A percentile compares a stretch with the other conserved stretches of the same genome.
These are phyloP conservation scores for Nasua narica DNA, from an alignment of 2,797 vertebrate genomes.

Conservation along the genomic window DNA sequence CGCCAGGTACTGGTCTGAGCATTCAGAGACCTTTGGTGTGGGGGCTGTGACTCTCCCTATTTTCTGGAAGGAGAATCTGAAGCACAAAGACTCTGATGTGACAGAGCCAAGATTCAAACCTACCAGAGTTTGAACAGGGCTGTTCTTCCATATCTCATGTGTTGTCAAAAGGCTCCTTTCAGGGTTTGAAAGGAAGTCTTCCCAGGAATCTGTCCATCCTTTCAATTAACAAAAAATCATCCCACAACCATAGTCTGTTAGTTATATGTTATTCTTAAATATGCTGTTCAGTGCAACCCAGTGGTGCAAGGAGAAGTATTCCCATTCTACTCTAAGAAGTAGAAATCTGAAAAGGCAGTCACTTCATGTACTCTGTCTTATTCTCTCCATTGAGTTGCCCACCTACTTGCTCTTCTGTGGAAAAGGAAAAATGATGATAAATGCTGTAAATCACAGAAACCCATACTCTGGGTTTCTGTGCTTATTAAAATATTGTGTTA, in stretches of 20 bases:
- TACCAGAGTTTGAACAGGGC: too few species aligned
- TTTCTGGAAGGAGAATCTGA: neutral
- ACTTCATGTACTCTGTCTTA: neutral
- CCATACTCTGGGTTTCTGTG: neutral
- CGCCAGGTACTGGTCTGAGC: neutral
- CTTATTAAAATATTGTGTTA: neutral
- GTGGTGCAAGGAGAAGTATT: neutral
- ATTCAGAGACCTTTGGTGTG: neutral
- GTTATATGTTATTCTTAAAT: neutral
- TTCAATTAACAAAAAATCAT: conserved; percentile 19
- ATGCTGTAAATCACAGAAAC: neutral
- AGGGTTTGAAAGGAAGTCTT: conserved; percentile 1
- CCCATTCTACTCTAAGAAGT: neutral
- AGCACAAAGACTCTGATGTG: neutral
- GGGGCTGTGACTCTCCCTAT: neutral
- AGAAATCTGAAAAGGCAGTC: neutral
- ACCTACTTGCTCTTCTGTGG: neutral
- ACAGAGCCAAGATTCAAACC: neutral
- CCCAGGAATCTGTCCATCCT: neutral
- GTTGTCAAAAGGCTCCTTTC: neutral
- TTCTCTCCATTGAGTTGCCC: conserved; percentile 9
- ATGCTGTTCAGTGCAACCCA: neutral
- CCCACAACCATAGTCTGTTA: neutral
- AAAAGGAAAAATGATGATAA: conserved; percentile 10
- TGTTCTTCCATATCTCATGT: neutral